Conservation (phyloP, 92 coral and sea anemone genomes). For the Heteractis magnifica region DNA sequence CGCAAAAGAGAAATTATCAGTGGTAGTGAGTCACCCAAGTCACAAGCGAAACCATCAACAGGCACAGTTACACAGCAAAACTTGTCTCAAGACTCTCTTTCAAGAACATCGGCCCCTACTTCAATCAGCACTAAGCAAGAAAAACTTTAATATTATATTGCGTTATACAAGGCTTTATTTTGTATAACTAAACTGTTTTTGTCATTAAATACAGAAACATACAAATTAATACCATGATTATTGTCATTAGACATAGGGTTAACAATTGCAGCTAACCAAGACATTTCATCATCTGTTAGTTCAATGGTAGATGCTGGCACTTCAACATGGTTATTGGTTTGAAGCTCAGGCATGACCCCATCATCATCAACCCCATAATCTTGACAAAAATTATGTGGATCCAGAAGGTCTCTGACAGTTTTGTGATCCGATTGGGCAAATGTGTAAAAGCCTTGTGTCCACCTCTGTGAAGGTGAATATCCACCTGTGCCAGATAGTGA, state of each 20-base stretch:
- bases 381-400: slow-evolving; percentile 30
- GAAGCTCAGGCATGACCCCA: slow-evolving; percentile 52
- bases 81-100: too few species aligned
- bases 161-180: too few species aligned
- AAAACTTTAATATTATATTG: too few species aligned
- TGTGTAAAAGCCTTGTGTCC: slow-evolving; percentile 57
- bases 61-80: too few species aligned
- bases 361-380: slow-evolving; percentile 64
- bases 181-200: too few species aligned
- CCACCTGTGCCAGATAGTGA: slow-evolving; percentile 36
- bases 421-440: slow-evolving; percentile 43
- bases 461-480: slow-evolving; percentile 38
- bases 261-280: slow-evolving; percentile 5
- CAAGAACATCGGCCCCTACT: too few species aligned
- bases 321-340: slow-evolving; percentile 55
- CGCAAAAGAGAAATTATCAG: too few species aligned
- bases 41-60: too few species aligned
- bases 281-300: slow-evolving; percentile 14
- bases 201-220: too few species aligned
- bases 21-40: too few species aligned
- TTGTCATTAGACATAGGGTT: slow-evolving; percentile 19
- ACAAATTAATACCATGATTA: slow-evolving; percentile 13
- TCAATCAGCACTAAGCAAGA: too few species aligned
- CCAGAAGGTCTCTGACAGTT: slow-evolving; percentile 48
- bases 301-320: slow-evolving; percentile 41